Percentiles rank a stretch among this genome's conserved stretches.
Conservation (phyloP, 2,797 vertebrate genomes). For the Cheirogaleus major region DNA sequence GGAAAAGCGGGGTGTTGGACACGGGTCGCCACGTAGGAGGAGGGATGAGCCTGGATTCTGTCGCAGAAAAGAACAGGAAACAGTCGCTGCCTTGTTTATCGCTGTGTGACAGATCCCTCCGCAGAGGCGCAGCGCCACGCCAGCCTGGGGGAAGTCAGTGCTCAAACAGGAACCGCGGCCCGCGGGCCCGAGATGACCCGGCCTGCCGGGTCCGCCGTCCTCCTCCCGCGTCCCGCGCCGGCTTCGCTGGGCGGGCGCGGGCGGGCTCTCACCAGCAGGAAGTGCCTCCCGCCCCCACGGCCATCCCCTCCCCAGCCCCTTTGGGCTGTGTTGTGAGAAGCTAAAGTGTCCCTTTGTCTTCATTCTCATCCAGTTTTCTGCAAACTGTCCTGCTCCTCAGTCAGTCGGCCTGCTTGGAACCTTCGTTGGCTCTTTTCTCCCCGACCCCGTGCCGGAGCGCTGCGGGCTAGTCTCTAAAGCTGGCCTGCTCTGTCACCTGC, state of each 20-base stretch:
- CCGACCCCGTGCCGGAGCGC: not conserved
- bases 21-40: not conserved
- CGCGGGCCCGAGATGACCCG: not conserved
- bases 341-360: not conserved
- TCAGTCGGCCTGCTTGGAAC: rapidly evolving
- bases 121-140: rapidly evolving
- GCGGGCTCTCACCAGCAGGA: not conserved
- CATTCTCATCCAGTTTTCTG: not conserved
- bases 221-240: not conserved
- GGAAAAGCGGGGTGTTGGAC: not conserved
- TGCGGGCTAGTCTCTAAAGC: not conserved
- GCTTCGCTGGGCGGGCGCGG: too few species aligned
- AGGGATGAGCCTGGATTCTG: not conserved
- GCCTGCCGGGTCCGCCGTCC: not conserved
- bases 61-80: not conserved
- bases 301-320: not conserved
- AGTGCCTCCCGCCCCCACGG: rapidly evolving
- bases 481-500: not conserved
- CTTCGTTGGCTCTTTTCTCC: not conserved
- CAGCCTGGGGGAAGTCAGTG: not conserved
- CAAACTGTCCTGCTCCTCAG: not conserved
- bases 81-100: not conserved
- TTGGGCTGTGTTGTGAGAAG: not conserved
- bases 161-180: not conserved
- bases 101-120: not conserved